A percentile compares a stretch with the other conserved stretches of the same genome.
Evolutionary conservation across 2,797 vertebrate genomes (phyloP).

Genomic region (Thamnophis elegans): DNA sequence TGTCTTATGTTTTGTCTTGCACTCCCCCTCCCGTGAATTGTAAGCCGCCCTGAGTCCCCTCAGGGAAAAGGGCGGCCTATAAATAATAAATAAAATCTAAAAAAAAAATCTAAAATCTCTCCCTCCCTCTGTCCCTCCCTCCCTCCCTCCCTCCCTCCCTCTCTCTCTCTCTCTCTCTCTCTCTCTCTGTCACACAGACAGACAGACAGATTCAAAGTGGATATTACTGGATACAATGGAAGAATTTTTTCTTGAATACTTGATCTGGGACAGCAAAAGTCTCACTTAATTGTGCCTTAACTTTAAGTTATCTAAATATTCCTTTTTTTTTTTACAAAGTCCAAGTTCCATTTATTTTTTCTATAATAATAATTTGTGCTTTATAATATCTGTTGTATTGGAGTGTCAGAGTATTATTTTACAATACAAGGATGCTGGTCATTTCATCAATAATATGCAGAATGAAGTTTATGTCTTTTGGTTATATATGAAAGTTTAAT

Average conservation of each 20-base stretch:
- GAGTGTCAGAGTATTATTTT: not conserved
- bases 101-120: too few species aligned
- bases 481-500: slow-evolving; percentile 44
- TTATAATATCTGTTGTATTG: not conserved
- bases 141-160: too few species aligned
- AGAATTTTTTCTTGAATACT: not conserved
- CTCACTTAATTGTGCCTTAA: not conserved
- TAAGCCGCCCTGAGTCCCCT: too few species aligned
- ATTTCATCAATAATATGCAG: fast-evolving
- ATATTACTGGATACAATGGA: not conserved
- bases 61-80: too few species aligned
- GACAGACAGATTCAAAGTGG: not conserved
- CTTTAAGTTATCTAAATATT: not conserved
- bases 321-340: not conserved
- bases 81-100: too few species aligned
- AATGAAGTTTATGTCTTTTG: not conserved
- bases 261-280: not conserved
- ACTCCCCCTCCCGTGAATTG: too few species aligned
- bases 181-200: not conserved
- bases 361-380: not conserved
- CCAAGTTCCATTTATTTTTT: not conserved
- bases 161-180: too few species aligned
- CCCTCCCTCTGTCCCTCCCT: fast-evolving
- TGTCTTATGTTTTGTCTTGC: too few species aligned
- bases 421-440: not conserved